Percentiles rank a stretch among this genome's conserved stretches.
These are phyloP conservation scores for Kryptolebias ocellatus DNA, from an alignment of 2,797 vertebrate species.

Conservation along the genomic window DNA sequence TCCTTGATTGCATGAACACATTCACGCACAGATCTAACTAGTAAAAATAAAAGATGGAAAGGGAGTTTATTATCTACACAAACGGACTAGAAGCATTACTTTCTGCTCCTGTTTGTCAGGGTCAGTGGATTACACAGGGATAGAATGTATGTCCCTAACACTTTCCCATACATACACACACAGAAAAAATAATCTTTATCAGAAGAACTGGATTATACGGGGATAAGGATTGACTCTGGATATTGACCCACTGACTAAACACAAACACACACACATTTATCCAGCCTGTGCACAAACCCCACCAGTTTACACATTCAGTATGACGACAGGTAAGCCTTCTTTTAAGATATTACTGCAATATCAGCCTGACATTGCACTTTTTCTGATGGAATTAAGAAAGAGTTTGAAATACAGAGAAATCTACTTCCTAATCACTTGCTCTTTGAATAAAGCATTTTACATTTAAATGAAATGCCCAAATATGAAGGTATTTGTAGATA, in stretches of 20 bases:
- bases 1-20: conserved; percentile 51
- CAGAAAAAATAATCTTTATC: conserved; percentile 35
- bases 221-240: conserved; percentile 62
- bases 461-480: no score
- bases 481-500: no score
- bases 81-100: conserved; percentile 24
- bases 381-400: no score
- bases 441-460: no score
- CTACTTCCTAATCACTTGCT: no score
- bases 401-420: no score
- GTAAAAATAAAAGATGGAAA: not conserved
- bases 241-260: conserved; percentile 70
- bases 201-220: conserved; percentile 66
- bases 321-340: not conserved
- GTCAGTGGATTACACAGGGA: conserved; percentile 67
- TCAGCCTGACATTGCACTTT: no score
- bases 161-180: conserved; percentile 19
- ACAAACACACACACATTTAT: conserved; percentile 34
- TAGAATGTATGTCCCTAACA: conserved; percentile 52
- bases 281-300: conserved; percentile 35
- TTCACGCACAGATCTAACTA: conserved; percentile 29
- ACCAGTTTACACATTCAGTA: conserved; percentile 9
- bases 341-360: not conserved
- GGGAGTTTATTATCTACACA: conserved; percentile 21
- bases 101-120: conserved; percentile 44